Evolutionary conservation across 1,140 invertebrate genomes (phyloP), one percentile per base, ranked within the genome.

Genomic region (Heterodera schachtii): DNA sequence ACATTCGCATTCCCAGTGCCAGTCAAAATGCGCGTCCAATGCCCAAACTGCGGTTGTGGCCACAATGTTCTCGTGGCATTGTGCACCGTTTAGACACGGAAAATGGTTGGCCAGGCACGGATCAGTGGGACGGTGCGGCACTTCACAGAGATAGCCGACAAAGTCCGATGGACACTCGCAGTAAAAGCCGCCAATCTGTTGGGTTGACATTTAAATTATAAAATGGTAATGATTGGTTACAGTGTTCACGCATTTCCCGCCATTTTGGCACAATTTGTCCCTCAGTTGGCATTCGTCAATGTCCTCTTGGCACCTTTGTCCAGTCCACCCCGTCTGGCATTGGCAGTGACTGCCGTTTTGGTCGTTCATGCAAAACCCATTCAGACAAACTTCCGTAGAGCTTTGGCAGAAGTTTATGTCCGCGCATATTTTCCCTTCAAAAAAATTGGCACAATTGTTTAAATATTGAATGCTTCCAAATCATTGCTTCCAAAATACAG

Each of bases 241-340:
- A 0, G 95, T 96, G 91, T 97, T 97, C 16, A 97, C 95, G 91
- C 96, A 97, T 81, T 94, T 94, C 31, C 95, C 95, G 83, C 95
- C 95, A 90, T 96, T 95, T 87, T 96, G 95, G 87, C 95, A 96
- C 1, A 95, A 95, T 1, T 94, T 95, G 71, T 96, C 98, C n/a
- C 64, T 46, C 46, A 6, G 44, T 43, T 46, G 2, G 43, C 84
- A 85, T 69, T 85, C 83, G 82, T 85, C 69, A 43, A 84, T 47
- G 70, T 84, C 95, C 93, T 86, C 94, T 93, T 82, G 80, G 82
- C 87, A 90, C 11, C 82, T 75, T 5, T 81, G 75, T 66, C 89
- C 90, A 2, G 71, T 75, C 76, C 86, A 87, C 94, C 82, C 82
- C 52, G 75, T 47, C 31, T 67, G 64, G 73, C 79, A 82, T 49